Conservation (phyloP, 2,113 vertebrate genomes). For the Neopipo cinnamomea region DNA sequence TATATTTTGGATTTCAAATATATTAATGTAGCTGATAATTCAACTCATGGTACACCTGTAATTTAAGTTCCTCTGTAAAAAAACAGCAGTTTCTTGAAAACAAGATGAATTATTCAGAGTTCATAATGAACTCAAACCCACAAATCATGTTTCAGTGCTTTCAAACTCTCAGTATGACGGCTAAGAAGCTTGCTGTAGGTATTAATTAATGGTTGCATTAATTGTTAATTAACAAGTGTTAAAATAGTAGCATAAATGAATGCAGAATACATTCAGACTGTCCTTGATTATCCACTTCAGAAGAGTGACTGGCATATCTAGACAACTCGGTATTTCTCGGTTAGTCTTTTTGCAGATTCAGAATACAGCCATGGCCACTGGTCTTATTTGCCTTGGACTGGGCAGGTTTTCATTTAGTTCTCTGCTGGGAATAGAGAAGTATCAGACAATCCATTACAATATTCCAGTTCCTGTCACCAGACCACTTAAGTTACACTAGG, state of each 20-base stretch:
- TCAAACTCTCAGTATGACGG: constrained; percentile 13
- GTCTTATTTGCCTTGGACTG: not conserved
- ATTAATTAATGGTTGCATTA: constrained; percentile 51
- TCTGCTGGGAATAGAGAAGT: not conserved
- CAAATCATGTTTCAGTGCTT: constrained; percentile 28
- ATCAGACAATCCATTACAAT: not conserved
- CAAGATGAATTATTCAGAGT: constrained; percentile 59
- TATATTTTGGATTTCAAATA: not conserved
- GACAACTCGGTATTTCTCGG: not conserved
- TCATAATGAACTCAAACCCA: not conserved
- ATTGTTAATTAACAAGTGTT: constrained; percentile 56
- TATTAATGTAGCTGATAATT: not conserved
- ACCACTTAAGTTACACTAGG: not conserved
- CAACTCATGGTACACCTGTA: not conserved
- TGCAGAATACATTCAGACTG: not conserved
- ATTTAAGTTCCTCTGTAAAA: not conserved
- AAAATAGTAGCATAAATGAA: constrained; percentile 17
- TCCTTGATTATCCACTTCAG: not conserved
- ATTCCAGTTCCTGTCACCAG: not conserved
- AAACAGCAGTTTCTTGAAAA: constrained; percentile 36
- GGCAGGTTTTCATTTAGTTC: not conserved
- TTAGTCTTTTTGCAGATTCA: not conserved
- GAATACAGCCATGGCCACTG: not conserved
- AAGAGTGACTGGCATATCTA: not conserved
- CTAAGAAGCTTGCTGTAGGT: constrained; percentile 25